phyloP scores from a whole-genome alignment of 35 echinoderm and acorn worm species.

The Strongylocentrotus purpuratus region DNA sequence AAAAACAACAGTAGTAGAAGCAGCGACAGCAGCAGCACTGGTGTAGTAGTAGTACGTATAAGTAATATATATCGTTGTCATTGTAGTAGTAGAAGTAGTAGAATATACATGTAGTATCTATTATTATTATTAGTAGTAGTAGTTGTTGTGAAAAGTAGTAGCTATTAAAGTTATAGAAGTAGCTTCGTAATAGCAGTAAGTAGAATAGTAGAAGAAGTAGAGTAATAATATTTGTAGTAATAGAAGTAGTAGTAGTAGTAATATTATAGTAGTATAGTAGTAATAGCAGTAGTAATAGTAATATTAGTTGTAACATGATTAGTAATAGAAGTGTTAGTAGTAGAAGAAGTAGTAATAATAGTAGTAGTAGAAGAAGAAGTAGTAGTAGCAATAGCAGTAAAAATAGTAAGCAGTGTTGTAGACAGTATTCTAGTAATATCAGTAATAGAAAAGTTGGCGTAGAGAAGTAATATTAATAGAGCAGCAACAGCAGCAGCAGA shows the following conservation, averaged over 20 bases:
- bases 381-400: background rate
- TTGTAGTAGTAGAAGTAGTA: background rate
- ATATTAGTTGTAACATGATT: background rate
- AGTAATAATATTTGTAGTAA: background rate
- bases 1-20: too few relatives aligned
- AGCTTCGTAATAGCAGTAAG: background rate
- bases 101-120: too few relatives aligned
- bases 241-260: background rate
- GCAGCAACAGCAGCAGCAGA: too few relatives aligned
- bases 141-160: background rate
- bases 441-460: too few relatives aligned
- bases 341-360: background rate
- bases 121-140: background rate
- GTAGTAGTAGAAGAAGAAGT: background rate
- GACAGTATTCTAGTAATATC: too few relatives aligned
- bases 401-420: too few relatives aligned
- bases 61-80: background rate
- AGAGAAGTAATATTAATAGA: too few relatives aligned
- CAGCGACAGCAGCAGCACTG: too few relatives aligned
- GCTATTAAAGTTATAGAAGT: background rate
- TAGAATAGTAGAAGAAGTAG: background rate
- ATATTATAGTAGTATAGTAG: background rate
- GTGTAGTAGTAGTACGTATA: background rate
- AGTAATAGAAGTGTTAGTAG: background rate
- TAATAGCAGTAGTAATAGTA: background rate